Evolutionary conservation across 2,797 vertebrate species (phyloP).

Genomic region (Gadopsis marmoratus): DNA sequence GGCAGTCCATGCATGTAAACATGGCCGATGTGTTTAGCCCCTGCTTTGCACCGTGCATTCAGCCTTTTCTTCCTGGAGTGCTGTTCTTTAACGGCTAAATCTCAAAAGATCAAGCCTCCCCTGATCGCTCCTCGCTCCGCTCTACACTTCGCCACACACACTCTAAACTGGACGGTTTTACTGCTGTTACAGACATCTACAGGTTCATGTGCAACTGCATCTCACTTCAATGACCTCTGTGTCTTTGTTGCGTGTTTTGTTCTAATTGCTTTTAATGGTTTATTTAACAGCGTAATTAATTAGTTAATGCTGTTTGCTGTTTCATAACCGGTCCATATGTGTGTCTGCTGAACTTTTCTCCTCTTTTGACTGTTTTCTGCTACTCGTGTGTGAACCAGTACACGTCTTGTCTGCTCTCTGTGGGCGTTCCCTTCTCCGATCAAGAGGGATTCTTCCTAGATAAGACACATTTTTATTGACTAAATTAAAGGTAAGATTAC

Average conservation of each 20-base stretch:
- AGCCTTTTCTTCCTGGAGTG: conserved; percentile 30
- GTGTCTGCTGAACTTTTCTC: not conserved
- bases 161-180: not conserved
- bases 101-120: conserved; percentile 34
- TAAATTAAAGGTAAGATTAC: not conserved
- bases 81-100: conserved; percentile 33
- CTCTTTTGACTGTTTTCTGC: not conserved
- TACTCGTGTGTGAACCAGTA: not conserved
- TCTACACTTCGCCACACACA: not conserved
- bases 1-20: conserved; percentile 52
- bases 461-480: not conserved
- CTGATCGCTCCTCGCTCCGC: not conserved
- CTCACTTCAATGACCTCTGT: conserved; percentile 13
- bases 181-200: not conserved
- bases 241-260: not conserved
- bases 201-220: conserved; percentile 5
- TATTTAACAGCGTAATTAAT: not conserved
- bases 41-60: conserved; percentile 22
- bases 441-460: not conserved
- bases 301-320: not conserved
- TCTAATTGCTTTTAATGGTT: conserved; percentile 18
- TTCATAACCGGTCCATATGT: not conserved
- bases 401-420: not conserved
- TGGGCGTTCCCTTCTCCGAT: not conserved
- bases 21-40: conserved; percentile 42